A percentile compares a stretch with the other conserved stretches of the same genome.
Evolutionary conservation across 2,888 invertebrate genomes (phyloP).

Genomic region (Callinectes sapidus): DNA sequence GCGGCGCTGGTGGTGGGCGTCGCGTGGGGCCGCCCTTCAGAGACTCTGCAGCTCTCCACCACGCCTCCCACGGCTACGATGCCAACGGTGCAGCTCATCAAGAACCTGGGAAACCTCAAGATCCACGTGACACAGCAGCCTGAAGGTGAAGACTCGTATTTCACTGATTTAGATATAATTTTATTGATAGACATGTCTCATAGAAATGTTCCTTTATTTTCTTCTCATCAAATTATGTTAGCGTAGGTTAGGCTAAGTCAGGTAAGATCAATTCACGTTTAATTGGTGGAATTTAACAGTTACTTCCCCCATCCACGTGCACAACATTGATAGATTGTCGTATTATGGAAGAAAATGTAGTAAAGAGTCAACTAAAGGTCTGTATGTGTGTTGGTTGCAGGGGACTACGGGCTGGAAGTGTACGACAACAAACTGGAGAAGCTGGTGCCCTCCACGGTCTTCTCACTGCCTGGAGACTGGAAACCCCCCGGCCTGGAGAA

Average conservation of each 20-base stretch:
- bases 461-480: slow-evolving; percentile 42
- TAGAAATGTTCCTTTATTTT: neutral
- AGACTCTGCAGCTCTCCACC: neutral
- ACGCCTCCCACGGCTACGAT: neutral
- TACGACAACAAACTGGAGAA: neutral
- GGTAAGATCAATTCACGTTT: too few species aligned
- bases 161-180: neutral
- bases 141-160: neutral
- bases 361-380: neutral
- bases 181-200: neutral
- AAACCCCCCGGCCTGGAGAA: neutral
- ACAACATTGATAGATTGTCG: neutral
- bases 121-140: slow-evolving; percentile 26
- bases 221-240: neutral
- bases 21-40: slow-evolving; percentile 9
- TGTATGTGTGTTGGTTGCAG: neutral
- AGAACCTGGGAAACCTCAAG: neutral
- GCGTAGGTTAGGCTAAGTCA: too few species aligned
- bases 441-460: neutral
- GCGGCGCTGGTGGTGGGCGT: neutral
- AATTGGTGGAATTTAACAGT: neutral
- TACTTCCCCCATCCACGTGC: neutral
- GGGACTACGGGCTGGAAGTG: slow-evolving; percentile 44
- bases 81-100: neutral
- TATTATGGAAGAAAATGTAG: neutral